phyloP scores from a whole-genome alignment of 1,140 invertebrate genomes.

The Drosophila guanche region DNA sequence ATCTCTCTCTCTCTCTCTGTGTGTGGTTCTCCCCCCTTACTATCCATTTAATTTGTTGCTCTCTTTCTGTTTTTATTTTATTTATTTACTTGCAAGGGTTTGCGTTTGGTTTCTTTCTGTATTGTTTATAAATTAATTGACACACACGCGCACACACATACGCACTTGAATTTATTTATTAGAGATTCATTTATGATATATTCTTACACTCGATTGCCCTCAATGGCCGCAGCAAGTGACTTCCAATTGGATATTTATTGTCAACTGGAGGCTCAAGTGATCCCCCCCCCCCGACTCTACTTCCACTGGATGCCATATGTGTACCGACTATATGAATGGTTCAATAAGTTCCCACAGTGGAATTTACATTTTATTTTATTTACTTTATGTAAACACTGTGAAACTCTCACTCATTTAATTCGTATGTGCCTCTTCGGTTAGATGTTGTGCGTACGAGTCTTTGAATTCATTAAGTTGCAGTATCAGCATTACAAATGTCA shows the following conservation, averaged over 20 bases:
- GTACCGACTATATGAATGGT: not conserved
- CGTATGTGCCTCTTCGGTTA: too few relatives aligned
- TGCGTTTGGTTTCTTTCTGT: conserved; percentile 47
- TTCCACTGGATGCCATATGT: too few relatives aligned
- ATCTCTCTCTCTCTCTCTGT: not conserved
- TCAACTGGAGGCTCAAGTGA: too few relatives aligned
- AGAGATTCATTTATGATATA: not conserved
- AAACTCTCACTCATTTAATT: not conserved
- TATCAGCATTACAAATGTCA: too few relatives aligned
- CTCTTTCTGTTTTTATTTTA: conserved; percentile 11
- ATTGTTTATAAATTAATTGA: conserved; percentile 49
- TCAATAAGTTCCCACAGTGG: not conserved
- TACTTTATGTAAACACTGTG: not conserved
- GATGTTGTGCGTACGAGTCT: too few relatives aligned
- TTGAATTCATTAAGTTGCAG: too few relatives aligned
- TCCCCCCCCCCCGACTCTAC: too few relatives aligned
- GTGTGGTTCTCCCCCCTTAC: conserved; percentile 22
- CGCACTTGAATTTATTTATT: conserved; percentile 33
- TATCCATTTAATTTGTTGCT: conserved; percentile 9
- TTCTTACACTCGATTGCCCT: conserved; percentile 19
- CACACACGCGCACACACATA: conserved; percentile 24
- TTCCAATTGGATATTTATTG: not conserved
- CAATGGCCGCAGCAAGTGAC: conserved; percentile 1
- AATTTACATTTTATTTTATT: conserved; percentile 1
- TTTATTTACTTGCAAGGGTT: conserved; percentile 50